Percentiles rank a stretch among this genome's conserved stretches.
Conservation (phyloP, 2,113 vertebrate species). For the Myodes glareolus region DNA sequence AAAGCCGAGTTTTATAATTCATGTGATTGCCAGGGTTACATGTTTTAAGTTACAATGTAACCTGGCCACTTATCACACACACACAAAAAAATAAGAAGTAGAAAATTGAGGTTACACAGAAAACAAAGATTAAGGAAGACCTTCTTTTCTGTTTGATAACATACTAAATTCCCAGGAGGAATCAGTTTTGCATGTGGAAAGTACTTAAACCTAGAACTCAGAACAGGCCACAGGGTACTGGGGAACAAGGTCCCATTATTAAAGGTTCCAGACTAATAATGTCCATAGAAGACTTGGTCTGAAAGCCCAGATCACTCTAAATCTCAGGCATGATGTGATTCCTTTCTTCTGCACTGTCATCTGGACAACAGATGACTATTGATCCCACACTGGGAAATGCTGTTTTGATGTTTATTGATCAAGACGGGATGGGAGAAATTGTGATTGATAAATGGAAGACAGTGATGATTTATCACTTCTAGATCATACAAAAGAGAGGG, state of each 20-base stretch:
- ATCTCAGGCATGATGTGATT: slow-evolving; percentile 23
- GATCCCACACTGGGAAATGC: slow-evolving; percentile 69
- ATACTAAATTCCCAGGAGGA: slow-evolving; percentile 29
- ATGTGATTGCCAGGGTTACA: slow-evolving; percentile 37
- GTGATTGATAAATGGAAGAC: slow-evolving; percentile 60
- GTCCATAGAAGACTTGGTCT: slow-evolving; percentile 38
- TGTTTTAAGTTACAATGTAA: slow-evolving; percentile 51
- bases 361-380: slow-evolving; percentile 43
- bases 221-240: not conserved
- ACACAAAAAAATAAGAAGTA: not conserved
- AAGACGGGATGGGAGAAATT: slow-evolving; percentile 54
- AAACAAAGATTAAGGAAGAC: not conserved
- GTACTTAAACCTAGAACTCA: slow-evolving; percentile 63
- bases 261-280: slow-evolving; percentile 10
- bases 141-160: not conserved
- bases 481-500: not conserved
- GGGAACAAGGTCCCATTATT: slow-evolving; percentile 50
- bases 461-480: slow-evolving; percentile 52
- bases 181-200: not conserved
- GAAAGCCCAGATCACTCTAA: slow-evolving; percentile 52
- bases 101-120: not conserved
- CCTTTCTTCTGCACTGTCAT: slow-evolving; percentile 60
- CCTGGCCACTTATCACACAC: not conserved
- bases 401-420: slow-evolving; percentile 76
- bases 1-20: slow-evolving; percentile 56